Percentiles rank a stretch among this genome's conserved stretches.
phyloP scores from a whole-genome alignment of 2,113 vertebrate species.

The Brevimyrus niger region DNA sequence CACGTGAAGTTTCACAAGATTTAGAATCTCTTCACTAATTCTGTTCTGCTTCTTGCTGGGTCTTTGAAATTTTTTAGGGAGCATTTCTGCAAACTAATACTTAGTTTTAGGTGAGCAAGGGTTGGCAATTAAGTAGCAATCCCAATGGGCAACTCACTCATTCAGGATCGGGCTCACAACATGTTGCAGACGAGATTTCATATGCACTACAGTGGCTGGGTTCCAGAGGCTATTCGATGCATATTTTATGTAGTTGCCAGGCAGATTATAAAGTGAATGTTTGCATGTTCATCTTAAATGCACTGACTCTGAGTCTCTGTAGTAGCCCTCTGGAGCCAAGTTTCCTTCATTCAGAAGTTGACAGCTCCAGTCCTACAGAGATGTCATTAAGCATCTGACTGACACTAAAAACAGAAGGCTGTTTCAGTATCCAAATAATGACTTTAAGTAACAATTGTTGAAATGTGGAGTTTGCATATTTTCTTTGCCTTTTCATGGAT shows the following conservation, averaged over 20 bases:
- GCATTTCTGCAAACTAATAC: background rate
- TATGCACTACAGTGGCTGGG: background rate
- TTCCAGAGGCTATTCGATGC: background rate
- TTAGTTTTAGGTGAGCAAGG: background rate
- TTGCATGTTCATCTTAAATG: background rate
- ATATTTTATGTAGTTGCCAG: background rate
- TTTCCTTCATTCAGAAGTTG: background rate
- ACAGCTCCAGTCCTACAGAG: background rate
- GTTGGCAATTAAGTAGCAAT: background rate
- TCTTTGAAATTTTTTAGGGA: background rate
- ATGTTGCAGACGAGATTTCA: background rate
- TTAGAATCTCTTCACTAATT: background rate
- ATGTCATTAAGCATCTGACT: background rate
- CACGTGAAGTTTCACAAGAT: background rate
- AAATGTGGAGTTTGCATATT: background rate
- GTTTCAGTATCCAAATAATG: background rate
- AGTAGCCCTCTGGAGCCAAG: background rate
- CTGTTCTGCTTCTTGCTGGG: background rate
- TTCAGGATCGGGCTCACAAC: background rate
- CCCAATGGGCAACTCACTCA: background rate
- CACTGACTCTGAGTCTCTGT: background rate
- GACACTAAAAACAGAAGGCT: background rate
- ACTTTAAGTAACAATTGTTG: background rate
- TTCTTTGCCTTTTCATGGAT: background rate
- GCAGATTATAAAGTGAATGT: background rate